Percentiles rank a stretch among this genome's conserved stretches.
phyloP scores from a whole-genome alignment of 1,140 invertebrate genomes.

The Halictus rubicundus region DNA sequence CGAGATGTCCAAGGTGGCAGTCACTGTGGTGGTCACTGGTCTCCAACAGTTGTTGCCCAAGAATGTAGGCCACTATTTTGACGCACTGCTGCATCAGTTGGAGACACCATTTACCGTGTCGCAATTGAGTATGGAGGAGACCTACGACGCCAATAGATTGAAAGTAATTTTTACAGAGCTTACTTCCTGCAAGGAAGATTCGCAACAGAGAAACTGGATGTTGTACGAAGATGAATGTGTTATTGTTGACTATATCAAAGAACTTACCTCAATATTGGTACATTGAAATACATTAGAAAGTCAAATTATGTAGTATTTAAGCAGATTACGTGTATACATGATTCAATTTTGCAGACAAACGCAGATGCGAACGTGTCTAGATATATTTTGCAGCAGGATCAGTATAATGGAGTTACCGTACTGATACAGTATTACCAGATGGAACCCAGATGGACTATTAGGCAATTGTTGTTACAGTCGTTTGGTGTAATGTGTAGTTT shows the following conservation, averaged over 20 bases:
- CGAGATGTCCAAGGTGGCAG: constrained; percentile 91
- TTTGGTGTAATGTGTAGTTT: constrained; percentile 93
- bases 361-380: constrained; percentile 90
- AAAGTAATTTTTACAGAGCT: constrained; percentile 90
- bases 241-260: constrained; percentile 90
- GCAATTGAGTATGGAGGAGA: constrained; percentile 83
- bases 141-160: constrained; percentile 89
- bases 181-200: constrained; percentile 93
- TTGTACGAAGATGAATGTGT: constrained; percentile 94
- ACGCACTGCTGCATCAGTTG: constrained; percentile 80
- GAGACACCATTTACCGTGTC: constrained; percentile 83
- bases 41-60: constrained; percentile 83
- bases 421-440: constrained; percentile 95
- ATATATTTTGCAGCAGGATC: constrained; percentile 88
- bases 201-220: constrained; percentile 96
- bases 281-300: constrained; percentile 10
- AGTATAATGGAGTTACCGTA: constrained; percentile 88
- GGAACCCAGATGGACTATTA: constrained; percentile 92
- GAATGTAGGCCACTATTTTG: constrained; percentile 82
- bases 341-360: constrained; percentile 85
- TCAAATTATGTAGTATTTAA: not conserved
- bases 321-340: constrained; percentile 19
- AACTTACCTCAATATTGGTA: constrained; percentile 93
- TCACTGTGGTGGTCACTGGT: constrained; percentile 88
- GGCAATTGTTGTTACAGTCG: constrained; percentile 89